phyloP scores from a whole-genome alignment of 2,113 vertebrate species.

The Regulus satrapa region DNA sequence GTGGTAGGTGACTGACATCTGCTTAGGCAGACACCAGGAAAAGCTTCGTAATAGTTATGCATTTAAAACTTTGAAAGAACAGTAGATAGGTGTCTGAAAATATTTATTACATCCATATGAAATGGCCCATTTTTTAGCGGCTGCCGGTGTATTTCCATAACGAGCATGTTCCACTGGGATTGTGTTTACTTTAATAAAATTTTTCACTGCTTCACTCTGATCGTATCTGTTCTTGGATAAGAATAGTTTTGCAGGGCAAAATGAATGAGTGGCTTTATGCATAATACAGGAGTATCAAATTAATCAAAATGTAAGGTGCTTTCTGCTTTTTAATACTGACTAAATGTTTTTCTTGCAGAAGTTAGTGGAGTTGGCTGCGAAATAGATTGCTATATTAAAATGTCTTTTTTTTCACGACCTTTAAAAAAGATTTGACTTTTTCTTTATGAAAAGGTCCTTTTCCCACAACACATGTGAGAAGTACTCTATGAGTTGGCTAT shows the following conservation, averaged over 20 bases:
- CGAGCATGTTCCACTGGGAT: not conserved
- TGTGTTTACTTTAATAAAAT: constrained; percentile 67
- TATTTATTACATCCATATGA: constrained; percentile 2
- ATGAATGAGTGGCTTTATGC: constrained; percentile 47
- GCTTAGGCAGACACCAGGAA: not conserved
- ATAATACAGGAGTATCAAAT: constrained; percentile 54
- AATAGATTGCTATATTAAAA: constrained; percentile 15
- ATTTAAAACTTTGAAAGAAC: constrained; percentile 12
- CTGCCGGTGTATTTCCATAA: constrained; percentile 12
- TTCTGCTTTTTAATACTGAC: constrained; percentile 37
- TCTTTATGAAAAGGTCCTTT: not conserved
- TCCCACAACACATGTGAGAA: not conserved
- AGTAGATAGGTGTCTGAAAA: not conserved
- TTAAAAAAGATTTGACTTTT: not conserved
- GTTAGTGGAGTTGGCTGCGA: not conserved
- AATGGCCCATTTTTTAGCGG: not conserved
- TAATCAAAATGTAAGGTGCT: constrained; percentile 59
- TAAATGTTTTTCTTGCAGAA: constrained; percentile 33
- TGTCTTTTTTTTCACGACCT: accelerated
- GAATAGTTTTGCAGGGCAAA: constrained; percentile 52
- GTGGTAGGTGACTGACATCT: not conserved
- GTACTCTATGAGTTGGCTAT: not conserved
- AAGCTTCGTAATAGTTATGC: not conserved
- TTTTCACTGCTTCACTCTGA: constrained; percentile 3
- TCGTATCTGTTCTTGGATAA: constrained; percentile 51